Percentiles rank a stretch among this genome's conserved stretches.
phyloP scores from a whole-genome alignment of 2,888 invertebrate genomes.

The Gastracanthus pulcherrimus region DNA sequence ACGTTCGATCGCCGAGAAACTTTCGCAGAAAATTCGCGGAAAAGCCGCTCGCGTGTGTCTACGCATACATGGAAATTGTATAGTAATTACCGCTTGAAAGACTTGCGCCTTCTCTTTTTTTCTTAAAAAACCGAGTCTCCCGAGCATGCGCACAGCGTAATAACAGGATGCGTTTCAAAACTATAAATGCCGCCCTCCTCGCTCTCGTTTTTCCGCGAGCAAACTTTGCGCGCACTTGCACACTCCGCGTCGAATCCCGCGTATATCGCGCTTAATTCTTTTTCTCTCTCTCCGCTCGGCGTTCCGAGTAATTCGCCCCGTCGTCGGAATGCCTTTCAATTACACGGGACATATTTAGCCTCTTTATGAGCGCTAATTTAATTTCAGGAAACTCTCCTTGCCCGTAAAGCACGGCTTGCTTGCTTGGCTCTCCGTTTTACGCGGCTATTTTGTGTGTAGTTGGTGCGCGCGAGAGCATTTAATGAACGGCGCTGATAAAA shows the following conservation, averaged over 20 bases:
- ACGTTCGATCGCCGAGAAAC: background rate
- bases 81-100: slow-evolving; percentile 21
- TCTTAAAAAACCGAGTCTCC: background rate
- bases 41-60: background rate
- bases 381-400: slow-evolving; percentile 20
- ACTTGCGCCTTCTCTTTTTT: background rate
- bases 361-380: slow-evolving; percentile 42
- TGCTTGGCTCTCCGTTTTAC: too few relatives aligned
- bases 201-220: background rate
- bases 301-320: slow-evolving; percentile 13
- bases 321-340: slow-evolving; percentile 41
- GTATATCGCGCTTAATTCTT: background rate
- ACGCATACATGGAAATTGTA: slow-evolving; percentile 26
- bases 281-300: background rate
- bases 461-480: background rate
- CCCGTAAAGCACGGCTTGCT: background rate
- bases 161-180: slow-evolving; percentile 46
- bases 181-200: too few relatives aligned
- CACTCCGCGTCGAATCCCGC: background rate
- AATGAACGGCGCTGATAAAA: slow-evolving; percentile 23
- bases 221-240: background rate
- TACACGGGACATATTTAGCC: slow-evolving; percentile 35
- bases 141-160: slow-evolving; percentile 24
- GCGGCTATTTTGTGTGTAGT: slow-evolving; percentile 17
- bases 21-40: background rate